Evolutionary conservation across 2,797 vertebrate species (phyloP).

Genomic region (Uromys caudimaculatus): DNA sequence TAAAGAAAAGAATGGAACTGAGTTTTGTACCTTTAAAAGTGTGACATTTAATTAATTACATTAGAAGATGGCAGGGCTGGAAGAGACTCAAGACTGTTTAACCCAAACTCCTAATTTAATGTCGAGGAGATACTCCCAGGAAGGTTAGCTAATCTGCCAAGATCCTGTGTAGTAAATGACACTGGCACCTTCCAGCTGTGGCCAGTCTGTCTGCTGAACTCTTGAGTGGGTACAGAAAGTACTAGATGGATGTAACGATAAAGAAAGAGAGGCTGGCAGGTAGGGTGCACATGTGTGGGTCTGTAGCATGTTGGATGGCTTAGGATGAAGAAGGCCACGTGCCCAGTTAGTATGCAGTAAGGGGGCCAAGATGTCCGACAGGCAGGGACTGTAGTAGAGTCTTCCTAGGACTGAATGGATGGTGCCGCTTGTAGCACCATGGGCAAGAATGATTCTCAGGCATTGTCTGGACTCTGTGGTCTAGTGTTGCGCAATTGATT

Average conservation of each 20-base stretch:
- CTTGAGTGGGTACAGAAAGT: not conserved
- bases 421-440: not conserved
- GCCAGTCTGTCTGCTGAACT: not conserved
- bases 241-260: not conserved
- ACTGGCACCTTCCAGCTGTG: not conserved
- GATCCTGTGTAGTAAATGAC: not conserved
- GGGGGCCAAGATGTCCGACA: not conserved
- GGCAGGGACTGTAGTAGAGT: not conserved
- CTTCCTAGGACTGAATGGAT: not conserved
- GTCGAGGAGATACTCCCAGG: not conserved
- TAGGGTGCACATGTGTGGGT: fast-evolving
- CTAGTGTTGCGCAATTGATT: not conserved
- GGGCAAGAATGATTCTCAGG: not conserved
- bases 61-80: not conserved
- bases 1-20: not conserved
- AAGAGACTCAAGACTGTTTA: not conserved
- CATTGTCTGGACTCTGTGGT: not conserved
- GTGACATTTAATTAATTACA: conserved; percentile 17
- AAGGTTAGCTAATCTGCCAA: not conserved
- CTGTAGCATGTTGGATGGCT: not conserved
- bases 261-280: not conserved
- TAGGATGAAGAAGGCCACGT: not conserved
- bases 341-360: not conserved
- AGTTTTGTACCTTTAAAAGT: not conserved
- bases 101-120: not conserved